These are phyloP conservation scores for Cephalopterus ornatus DNA, from an alignment of 2,113 vertebrate species.

Conservation along the genomic window DNA sequence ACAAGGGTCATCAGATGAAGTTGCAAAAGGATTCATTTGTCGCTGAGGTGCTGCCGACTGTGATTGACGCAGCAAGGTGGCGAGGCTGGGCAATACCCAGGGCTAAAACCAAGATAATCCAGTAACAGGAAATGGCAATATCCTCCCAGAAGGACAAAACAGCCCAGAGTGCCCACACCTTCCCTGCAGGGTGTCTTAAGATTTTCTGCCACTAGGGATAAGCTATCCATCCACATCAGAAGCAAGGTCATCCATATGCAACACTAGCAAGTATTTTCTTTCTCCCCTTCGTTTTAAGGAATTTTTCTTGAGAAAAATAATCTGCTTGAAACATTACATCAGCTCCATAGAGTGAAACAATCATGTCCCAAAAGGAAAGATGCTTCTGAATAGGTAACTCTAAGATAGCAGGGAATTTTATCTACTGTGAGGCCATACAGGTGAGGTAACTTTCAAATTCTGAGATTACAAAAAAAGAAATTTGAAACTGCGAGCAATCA, in stretches of 20 bases:
- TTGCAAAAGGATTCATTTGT: not conserved
- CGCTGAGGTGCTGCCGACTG: not conserved
- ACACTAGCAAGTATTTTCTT: not conserved
- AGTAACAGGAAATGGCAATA: not conserved
- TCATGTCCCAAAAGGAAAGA: not conserved
- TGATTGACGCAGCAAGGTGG: accelerated
- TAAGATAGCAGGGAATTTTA: too few species aligned
- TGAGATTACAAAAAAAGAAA: not conserved
- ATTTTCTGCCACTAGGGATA: not conserved
- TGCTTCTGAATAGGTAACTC: not conserved
- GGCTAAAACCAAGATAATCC: not conserved
- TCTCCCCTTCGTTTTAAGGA: not conserved
- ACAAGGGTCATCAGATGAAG: not conserved
- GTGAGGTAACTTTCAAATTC: not conserved
- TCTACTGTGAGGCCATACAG: not conserved
- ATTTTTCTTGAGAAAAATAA: not conserved
- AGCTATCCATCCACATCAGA: not conserved
- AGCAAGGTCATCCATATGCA: not conserved
- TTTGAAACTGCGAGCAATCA: not conserved
- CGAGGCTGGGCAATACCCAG: not conserved
- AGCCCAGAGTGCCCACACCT: not conserved
- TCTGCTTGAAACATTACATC: not conserved
- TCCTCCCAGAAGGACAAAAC: not conserved
- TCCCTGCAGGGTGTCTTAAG: not conserved
- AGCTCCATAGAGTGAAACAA: not conserved